These are phyloP conservation scores for Clupea harengus DNA, from an alignment of 2,113 vertebrate species.

Conservation along the genomic window DNA sequence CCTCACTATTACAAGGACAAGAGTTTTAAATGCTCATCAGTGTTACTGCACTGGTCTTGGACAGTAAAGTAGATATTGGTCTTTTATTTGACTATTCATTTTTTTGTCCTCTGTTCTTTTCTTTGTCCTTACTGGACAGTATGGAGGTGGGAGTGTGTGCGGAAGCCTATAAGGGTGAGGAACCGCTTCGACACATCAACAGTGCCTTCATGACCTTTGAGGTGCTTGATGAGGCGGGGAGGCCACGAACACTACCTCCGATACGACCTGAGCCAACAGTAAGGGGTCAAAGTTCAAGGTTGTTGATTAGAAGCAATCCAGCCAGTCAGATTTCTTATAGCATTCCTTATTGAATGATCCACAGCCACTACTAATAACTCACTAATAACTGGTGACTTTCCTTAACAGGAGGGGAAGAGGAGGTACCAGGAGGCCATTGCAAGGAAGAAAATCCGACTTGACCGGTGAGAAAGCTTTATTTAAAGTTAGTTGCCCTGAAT, in stretches of 20 bases:
- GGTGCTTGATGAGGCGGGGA: constrained; percentile 75
- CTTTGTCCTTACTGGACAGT: constrained; percentile 60
- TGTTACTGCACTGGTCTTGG: too few species aligned
- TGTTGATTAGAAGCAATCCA: background rate
- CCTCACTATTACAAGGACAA: background rate
- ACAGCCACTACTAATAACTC: background rate
- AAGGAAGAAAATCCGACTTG: constrained; percentile 89
- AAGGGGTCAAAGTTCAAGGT: constrained; percentile 35
- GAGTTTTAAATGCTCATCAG: too few species aligned
- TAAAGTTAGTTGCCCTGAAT: background rate
- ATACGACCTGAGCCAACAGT: constrained; percentile 83
- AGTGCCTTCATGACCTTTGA: constrained; percentile 94
- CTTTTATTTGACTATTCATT: background rate
- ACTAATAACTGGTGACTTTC: background rate
- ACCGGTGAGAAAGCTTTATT: constrained; percentile 70
- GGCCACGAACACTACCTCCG: constrained; percentile 72
- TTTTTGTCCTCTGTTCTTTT: background rate
- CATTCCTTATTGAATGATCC: background rate
- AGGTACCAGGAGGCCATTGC: constrained; percentile 88
- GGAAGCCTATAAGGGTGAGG: constrained; percentile 80
- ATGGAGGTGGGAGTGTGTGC: constrained; percentile 93
- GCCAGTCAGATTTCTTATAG: background rate
- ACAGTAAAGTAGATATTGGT: too few species aligned
- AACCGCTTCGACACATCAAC: constrained; percentile 83
- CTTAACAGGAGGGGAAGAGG: constrained; percentile 82